These are phyloP conservation scores for Sycophila texana DNA, from an alignment of 2,888 invertebrate species.

Conservation along the genomic window DNA sequence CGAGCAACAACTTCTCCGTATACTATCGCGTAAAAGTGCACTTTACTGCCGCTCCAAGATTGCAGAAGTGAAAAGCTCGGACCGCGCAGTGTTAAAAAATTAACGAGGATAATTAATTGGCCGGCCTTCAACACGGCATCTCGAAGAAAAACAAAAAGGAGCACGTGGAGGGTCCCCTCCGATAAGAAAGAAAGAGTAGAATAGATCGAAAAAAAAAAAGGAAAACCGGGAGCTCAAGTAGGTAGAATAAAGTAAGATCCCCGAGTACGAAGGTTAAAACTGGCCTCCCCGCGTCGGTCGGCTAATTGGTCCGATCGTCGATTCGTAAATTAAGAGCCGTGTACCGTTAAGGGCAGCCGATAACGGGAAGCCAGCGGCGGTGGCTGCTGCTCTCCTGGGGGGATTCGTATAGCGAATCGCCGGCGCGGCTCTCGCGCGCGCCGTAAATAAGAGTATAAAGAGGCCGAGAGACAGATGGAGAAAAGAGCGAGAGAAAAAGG, in stretches of 20 bases:
- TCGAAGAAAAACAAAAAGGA: neutral
- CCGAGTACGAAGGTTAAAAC: constrained; percentile 25
- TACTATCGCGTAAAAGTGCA: too few relatives aligned
- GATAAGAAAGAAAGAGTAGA: neutral
- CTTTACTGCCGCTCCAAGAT: too few relatives aligned
- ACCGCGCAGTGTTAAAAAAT: neutral
- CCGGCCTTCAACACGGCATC: neutral
- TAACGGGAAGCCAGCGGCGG: constrained; percentile 24
- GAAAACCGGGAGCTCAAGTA: neutral
- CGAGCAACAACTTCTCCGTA: too few relatives aligned
- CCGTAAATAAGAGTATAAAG: constrained; percentile 34
- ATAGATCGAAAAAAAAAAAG: neutral
- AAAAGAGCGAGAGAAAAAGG: constrained; percentile 1
- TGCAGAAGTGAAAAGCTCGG: neutral
- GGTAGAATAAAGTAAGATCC: neutral
- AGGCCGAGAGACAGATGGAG: constrained; percentile 12
- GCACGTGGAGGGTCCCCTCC: too few relatives aligned
- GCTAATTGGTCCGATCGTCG: constrained; percentile 40
- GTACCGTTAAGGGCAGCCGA: constrained; percentile 35
- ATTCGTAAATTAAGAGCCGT: constrained; percentile 49
- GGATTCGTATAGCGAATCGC: neutral
- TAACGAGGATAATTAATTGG: neutral
- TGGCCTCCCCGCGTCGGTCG: neutral
- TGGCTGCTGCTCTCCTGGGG: neutral
- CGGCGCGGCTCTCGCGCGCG: neutral